Percentiles rank a stretch among this genome's conserved stretches.
Conservation (phyloP, 2,888 invertebrate species). For the Andrena marginata region DNA sequence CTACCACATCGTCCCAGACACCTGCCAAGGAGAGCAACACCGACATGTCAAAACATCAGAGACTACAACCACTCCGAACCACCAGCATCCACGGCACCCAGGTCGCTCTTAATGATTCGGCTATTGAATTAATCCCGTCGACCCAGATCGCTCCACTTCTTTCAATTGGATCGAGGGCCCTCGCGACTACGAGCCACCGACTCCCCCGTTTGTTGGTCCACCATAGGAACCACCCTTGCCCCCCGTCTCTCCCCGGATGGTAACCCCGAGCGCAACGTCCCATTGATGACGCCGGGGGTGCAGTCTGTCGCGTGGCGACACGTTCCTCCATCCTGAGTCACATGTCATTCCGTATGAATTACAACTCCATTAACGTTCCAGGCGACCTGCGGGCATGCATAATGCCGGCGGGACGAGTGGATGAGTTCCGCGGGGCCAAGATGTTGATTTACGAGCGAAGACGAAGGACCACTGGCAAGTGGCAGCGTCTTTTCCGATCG, state of each 20-base stretch:
- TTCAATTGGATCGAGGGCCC: conserved; percentile 55
- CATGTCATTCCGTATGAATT: conserved; percentile 76
- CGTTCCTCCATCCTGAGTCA: conserved; percentile 74
- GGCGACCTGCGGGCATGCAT: conserved; percentile 61
- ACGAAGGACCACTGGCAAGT: no score
- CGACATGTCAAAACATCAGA: not conserved
- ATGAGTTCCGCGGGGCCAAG: conserved; percentile 9
- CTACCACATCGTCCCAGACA: no score
- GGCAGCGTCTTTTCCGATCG: not conserved
- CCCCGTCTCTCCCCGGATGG: conserved; percentile 22
- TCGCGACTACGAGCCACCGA: conserved; percentile 24
- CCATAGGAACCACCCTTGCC: conserved; percentile 24
- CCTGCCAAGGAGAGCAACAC: no score
- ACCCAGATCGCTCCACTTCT: conserved; percentile 56
- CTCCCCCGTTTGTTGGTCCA: conserved; percentile 42
- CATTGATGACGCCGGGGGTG: conserved; percentile 59
- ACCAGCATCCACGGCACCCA: not conserved
- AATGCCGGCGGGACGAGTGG: conserved; percentile 41
- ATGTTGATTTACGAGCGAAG: conserved; percentile 46
- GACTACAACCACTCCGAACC: conserved; percentile 4
- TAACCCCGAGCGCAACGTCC: conserved; percentile 46
- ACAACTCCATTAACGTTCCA: conserved; percentile 77
- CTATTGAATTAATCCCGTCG: conserved; percentile 35
- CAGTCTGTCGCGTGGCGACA: conserved; percentile 75
- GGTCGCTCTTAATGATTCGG: conserved; percentile 6